Evolutionary conservation across 2,888 invertebrate genomes (phyloP).

Genomic region (Saturnia japonica): DNA sequence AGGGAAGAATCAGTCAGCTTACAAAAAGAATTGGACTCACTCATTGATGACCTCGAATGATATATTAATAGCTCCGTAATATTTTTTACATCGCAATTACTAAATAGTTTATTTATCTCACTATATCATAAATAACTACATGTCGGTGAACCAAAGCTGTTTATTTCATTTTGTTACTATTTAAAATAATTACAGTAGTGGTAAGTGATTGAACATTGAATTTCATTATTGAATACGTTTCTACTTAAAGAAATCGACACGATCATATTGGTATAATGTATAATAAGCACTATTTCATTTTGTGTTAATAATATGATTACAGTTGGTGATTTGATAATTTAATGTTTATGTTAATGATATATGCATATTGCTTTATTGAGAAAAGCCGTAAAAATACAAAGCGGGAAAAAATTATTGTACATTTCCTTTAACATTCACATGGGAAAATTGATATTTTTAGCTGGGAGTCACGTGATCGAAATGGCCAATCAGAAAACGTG

Average conservation of each 20-base stretch:
- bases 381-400: no score
- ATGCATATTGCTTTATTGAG: no score
- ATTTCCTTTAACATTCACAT: no score
- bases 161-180: neutral
- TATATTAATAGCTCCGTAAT: constrained; percentile 4
- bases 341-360: no score
- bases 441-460: no score
- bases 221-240: neutral
- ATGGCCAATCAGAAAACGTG: no score
- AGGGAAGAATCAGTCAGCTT: constrained; percentile 89
- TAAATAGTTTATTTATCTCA: neutral
- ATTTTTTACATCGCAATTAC: constrained; percentile 9
- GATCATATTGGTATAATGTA: neutral
- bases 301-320: neutral
- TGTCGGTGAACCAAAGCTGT: constrained; percentile 3
- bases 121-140: neutral
- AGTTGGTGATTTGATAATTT: no score
- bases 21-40: constrained; percentile 92
- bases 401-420: no score
- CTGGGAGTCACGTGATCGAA: no score
- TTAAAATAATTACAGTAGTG: neutral
- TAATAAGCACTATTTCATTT: no score
- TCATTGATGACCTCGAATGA: constrained; percentile 92
- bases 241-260: neutral
- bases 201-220: neutral